Percentiles rank a stretch among this genome's conserved stretches.
Evolutionary conservation across 2,113 vertebrate species (phyloP).

Genomic region (Neolamprologus toae): DNA sequence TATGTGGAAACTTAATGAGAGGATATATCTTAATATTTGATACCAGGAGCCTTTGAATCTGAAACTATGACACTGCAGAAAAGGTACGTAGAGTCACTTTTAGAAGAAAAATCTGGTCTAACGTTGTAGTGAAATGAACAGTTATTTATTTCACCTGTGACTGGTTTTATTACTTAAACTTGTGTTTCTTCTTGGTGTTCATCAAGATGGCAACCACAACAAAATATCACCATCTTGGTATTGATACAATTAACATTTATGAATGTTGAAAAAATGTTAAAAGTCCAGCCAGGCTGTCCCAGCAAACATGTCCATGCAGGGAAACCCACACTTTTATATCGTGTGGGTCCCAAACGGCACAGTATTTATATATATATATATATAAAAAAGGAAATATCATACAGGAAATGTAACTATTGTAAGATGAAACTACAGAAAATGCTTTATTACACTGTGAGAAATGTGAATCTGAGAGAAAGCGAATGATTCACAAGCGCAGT

Average conservation of each 20-base stretch:
- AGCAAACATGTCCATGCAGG: background rate
- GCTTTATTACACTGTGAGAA: background rate
- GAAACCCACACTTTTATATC: background rate
- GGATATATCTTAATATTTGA: background rate
- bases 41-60: background rate
- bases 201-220: background rate
- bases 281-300: background rate
- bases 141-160: background rate
- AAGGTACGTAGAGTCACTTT: background rate
- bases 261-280: background rate
- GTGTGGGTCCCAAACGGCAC: background rate
- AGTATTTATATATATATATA: background rate
- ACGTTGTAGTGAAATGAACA: background rate
- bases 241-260: background rate
- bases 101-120: background rate
- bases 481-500: background rate
- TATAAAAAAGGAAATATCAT: background rate
- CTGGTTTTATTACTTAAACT: background rate
- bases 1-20: background rate
- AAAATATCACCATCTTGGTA: background rate
- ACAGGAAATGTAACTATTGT: background rate
- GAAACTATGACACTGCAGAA: background rate
- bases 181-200: background rate
- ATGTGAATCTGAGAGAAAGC: background rate
- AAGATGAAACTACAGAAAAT: background rate